Conservation (phyloP, 2,888 invertebrate genomes). For the Polydrusus cervinus region DNA sequence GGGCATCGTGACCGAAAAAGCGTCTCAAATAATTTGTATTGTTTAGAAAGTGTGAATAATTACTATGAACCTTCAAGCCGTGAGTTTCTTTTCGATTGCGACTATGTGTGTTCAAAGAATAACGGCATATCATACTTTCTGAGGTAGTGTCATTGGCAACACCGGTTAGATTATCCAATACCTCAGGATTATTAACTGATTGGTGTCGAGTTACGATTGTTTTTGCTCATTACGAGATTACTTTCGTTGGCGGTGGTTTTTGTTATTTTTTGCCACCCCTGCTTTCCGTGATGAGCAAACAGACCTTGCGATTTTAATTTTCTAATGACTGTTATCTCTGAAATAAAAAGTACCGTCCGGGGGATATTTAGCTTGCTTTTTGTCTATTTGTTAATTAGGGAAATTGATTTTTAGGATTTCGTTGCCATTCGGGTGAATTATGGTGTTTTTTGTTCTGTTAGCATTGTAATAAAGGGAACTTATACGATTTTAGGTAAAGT, state of each 20-base stretch:
- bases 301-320: conserved; percentile 52
- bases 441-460: conserved; percentile 8
- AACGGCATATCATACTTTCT: background rate
- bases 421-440: background rate
- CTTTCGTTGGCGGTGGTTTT: conserved; percentile 38
- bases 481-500: background rate
- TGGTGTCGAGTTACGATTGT: conserved; percentile 54
- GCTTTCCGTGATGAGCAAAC: conserved; percentile 40
- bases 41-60: too few species aligned
- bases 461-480: background rate
- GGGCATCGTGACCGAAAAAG: too few species aligned
- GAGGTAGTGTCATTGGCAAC: conserved; percentile 15
- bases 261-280: conserved; percentile 37
- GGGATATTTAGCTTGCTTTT: conserved; percentile 22
- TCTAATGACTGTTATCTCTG: conserved; percentile 45
- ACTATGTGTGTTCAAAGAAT: background rate
- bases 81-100: too few species aligned
- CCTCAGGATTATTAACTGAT: conserved; percentile 51
- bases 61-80: too few species aligned
- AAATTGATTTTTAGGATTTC: conserved; percentile 49
- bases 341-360: conserved; percentile 36
- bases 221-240: conserved; percentile 55
- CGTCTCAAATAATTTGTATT: too few species aligned
- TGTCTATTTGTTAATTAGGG: conserved; percentile 46
- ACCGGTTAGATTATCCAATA: conserved; percentile 22